phyloP scores from a whole-genome alignment of 2,888 invertebrate species.

The Pachymerium ferrugineum region DNA sequence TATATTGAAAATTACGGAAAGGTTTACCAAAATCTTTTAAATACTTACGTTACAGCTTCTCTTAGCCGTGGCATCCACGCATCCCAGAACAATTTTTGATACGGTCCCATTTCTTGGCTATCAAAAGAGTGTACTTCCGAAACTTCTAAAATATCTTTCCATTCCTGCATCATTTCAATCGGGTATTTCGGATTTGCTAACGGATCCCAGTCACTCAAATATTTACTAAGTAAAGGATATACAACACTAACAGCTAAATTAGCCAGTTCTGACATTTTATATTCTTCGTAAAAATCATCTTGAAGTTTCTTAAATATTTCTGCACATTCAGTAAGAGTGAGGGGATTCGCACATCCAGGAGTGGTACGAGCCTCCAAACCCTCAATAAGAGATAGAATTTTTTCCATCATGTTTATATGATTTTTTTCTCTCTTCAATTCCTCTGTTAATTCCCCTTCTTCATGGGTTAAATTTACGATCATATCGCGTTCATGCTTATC shows the following conservation, averaged over 20 bases:
- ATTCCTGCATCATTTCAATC: slow-evolving; percentile 47
- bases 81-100: slow-evolving; percentile 80
- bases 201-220: slow-evolving; percentile 73
- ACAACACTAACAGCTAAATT: slow-evolving; percentile 77
- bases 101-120: slow-evolving; percentile 59
- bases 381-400: slow-evolving; percentile 63
- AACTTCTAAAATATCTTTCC: slow-evolving; percentile 49
- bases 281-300: slow-evolving; percentile 65
- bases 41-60: slow-evolving; percentile 63
- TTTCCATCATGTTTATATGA: slow-evolving; percentile 65
- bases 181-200: slow-evolving; percentile 52
- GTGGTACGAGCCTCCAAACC: slow-evolving; percentile 42
- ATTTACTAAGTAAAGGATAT: slow-evolving; percentile 67
- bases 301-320: slow-evolving; percentile 56
- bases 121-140: slow-evolving; percentile 45
- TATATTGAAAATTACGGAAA: too few relatives aligned
- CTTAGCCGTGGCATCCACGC: slow-evolving; percentile 81
- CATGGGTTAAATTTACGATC: slow-evolving; percentile 70
- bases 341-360: slow-evolving; percentile 47
- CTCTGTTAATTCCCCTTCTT: slow-evolving; percentile 63
- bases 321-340: slow-evolving; percentile 57
- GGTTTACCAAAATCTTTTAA: slow-evolving; percentile 36
- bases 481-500: slow-evolving; percentile 71
- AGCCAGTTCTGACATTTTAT: slow-evolving; percentile 74
- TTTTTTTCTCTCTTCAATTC: slow-evolving; percentile 65